Evolutionary conservation across 2,888 invertebrate genomes (phyloP).

Genomic region (Tanypteryx hageni): DNA sequence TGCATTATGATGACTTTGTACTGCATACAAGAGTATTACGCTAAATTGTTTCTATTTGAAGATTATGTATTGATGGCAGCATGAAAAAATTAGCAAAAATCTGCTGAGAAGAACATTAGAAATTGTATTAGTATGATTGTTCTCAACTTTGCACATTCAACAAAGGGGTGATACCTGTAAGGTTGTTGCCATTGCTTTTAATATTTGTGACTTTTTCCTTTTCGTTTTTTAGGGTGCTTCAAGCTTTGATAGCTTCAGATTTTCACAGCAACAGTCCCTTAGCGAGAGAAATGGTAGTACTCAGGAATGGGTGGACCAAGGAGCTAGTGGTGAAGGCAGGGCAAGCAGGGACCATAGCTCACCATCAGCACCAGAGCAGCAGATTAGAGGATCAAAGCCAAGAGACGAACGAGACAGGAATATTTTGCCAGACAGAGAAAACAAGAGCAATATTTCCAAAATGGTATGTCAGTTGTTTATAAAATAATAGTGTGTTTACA

Average conservation of each 20-base stretch:
- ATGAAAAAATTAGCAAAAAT: too few relatives aligned
- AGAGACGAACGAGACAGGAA: slow-evolving; percentile 64
- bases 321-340: slow-evolving; percentile 53
- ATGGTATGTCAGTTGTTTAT: slow-evolving; percentile 58
- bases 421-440: slow-evolving; percentile 66
- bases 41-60: too few relatives aligned
- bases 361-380: slow-evolving; percentile 27
- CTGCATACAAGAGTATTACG: too few relatives aligned
- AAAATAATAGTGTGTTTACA: too few relatives aligned
- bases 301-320: slow-evolving; percentile 40
- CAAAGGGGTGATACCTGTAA: too few relatives aligned
- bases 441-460: slow-evolving; percentile 67
- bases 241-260: slow-evolving; percentile 39
- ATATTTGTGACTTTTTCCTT: too few relatives aligned
- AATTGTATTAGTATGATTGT: too few relatives aligned
- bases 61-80: too few relatives aligned
- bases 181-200: too few relatives aligned
- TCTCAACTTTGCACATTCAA: too few relatives aligned
- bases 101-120: too few relatives aligned
- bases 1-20: too few relatives aligned
- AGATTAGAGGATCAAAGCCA: neutral
- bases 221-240: slow-evolving; percentile 18
- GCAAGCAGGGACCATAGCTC: slow-evolving; percentile 34
- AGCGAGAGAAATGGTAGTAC: slow-evolving; percentile 43
- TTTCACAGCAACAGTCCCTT: slow-evolving; percentile 7